Evolutionary conservation across 1,140 invertebrate species (phyloP).

Genomic region (Teleogryllus occipitalis): DNA sequence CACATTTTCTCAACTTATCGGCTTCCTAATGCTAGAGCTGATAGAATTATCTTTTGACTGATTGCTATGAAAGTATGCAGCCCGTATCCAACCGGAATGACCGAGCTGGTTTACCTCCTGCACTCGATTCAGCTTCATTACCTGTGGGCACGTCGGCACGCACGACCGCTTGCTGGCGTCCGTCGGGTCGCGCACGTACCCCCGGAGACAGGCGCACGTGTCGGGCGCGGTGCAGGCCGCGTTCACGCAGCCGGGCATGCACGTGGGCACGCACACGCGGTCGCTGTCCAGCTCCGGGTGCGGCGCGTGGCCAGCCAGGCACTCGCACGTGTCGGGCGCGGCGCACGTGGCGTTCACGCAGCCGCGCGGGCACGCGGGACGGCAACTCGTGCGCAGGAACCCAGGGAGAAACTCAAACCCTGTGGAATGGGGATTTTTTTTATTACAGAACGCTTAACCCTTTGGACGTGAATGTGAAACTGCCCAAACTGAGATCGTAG

Average conservation of each 20-base stretch:
- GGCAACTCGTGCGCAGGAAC: slow-evolving; percentile 26
- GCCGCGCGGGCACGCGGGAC: slow-evolving; percentile 31
- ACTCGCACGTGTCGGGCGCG: slow-evolving; percentile 35
- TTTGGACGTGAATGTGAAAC: no score
- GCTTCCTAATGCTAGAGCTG: no score
- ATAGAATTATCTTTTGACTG: no score
- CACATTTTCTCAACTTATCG: no score
- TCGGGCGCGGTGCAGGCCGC: slow-evolving; percentile 41
- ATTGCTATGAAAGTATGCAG: no score
- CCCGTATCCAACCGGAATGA: no score
- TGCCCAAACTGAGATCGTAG: no score
- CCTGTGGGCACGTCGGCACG: slow-evolving; percentile 32
- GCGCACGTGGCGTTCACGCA: slow-evolving; percentile 39
- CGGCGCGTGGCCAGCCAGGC: slow-evolving; percentile 34
- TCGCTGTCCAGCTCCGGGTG: slow-evolving; percentile 22
- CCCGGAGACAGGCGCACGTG: slow-evolving; percentile 50
- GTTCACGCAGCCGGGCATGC: slow-evolving; percentile 36
- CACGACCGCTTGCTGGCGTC: slow-evolving; percentile 31
- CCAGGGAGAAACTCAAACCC: neutral
- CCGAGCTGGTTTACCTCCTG: no score
- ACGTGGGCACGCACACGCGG: slow-evolving; percentile 34
- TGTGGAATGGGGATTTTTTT: neutral
- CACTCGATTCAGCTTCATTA: neutral
- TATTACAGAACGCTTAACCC: no score
- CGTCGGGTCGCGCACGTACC: slow-evolving; percentile 36